Conservation (phyloP, 1,140 invertebrate genomes). For the Leptonema lineaticorne region DNA sequence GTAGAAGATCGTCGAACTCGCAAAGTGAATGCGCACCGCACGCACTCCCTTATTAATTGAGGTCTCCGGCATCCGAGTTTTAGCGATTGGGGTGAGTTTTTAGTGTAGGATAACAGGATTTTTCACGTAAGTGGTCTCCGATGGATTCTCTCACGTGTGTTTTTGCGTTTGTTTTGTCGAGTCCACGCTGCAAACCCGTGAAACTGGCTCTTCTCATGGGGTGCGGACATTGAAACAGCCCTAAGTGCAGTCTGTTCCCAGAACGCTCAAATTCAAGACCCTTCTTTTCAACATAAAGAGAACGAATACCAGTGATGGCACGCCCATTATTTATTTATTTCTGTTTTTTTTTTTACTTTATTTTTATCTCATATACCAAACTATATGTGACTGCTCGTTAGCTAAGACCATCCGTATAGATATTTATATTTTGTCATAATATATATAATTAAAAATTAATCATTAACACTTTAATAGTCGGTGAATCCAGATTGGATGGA, state of each 20-base stretch:
- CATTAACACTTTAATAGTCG: too few species aligned
- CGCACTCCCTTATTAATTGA: background rate
- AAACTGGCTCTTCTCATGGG: constrained; percentile 26
- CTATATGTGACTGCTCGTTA: too few species aligned
- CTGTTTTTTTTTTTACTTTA: too few species aligned
- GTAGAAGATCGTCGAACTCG: background rate
- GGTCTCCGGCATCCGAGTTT: background rate
- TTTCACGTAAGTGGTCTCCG: constrained; percentile 1
- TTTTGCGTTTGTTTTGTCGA: constrained; percentile 20
- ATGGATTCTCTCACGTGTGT: constrained; percentile 27
- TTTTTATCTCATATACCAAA: too few species aligned
- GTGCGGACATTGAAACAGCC: constrained; percentile 18
- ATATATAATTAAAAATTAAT: too few species aligned
- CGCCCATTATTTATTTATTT: background rate
- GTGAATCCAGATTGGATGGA: too few species aligned
- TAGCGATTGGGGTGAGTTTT: background rate
- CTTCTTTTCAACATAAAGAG: constrained; percentile 12
- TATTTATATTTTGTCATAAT: too few species aligned
- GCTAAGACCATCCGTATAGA: too few species aligned
- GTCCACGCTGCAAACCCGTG: constrained; percentile 18
- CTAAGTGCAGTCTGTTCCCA: constrained; percentile 28
- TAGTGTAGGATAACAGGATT: constrained; percentile 20
- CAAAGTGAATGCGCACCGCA: constrained; percentile 3
- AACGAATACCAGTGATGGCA: background rate
- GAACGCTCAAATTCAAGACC: constrained; percentile 1